Percentiles rank a stretch among this genome's conserved stretches.
phyloP scores from a whole-genome alignment of 1,140 invertebrate species.

The Meloidogyne hapla region DNA sequence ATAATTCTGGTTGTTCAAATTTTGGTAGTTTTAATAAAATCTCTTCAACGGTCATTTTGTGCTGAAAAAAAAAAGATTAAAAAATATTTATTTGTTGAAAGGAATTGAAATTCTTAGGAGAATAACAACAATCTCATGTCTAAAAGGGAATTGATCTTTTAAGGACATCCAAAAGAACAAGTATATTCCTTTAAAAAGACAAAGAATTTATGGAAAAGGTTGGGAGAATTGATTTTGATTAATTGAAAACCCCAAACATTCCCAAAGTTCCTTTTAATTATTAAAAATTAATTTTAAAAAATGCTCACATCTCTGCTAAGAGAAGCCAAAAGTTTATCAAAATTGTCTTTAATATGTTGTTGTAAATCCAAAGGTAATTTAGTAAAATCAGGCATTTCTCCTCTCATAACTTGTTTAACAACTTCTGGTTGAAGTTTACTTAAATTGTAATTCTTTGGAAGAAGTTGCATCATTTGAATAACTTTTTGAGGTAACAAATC shows the following conservation, averaged over 20 bases:
- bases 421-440: slow-evolving; percentile 56
- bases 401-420: slow-evolving; percentile 49
- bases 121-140: no score
- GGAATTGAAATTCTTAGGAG: no score
- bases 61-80: slow-evolving; percentile 29
- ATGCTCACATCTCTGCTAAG: slow-evolving; percentile 37
- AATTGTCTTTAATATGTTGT: slow-evolving; percentile 56
- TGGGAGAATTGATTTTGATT: no score
- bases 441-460: slow-evolving; percentile 59
- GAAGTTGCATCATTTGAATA: slow-evolving; percentile 53
- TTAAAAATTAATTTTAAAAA: background rate
- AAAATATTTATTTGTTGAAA: no score
- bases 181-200: no score
- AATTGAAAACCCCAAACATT: background rate
- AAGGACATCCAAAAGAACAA: no score
- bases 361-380: slow-evolving; percentile 54
- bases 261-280: slow-evolving; percentile 1
- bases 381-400: slow-evolving; percentile 57
- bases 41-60: slow-evolving; percentile 55
- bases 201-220: no score
- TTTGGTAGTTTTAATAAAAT: slow-evolving; percentile 56
- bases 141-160: no score
- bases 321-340: slow-evolving; percentile 48
- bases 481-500: slow-evolving; percentile 43
- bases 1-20: slow-evolving; percentile 50